These are phyloP conservation scores for Ceuthmochares aereus DNA, from an alignment of 2,113 vertebrate genomes.

Conservation along the genomic window DNA sequence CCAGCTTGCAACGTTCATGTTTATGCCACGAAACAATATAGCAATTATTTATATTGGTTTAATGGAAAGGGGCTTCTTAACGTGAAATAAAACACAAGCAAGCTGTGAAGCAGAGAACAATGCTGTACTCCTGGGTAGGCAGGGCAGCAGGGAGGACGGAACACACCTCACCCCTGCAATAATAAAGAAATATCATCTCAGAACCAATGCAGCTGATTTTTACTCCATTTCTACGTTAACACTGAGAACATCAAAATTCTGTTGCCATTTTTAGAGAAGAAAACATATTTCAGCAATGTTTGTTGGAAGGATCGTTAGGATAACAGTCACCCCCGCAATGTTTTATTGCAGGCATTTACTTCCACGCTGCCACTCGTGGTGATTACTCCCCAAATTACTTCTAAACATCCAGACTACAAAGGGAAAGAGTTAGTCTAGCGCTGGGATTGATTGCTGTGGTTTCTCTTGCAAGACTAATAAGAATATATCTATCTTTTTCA, in stretches of 20 bases:
- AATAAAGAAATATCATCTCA: not conserved
- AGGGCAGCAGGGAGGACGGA: not conserved
- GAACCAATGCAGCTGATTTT: not conserved
- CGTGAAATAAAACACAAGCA: not conserved
- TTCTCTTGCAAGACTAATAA: slow-evolving; percentile 35
- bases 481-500: not conserved
- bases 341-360: slow-evolving; percentile 53
- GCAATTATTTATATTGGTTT: slow-evolving; percentile 42
- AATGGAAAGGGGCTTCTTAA: not conserved
- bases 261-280: slow-evolving; percentile 39
- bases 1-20: not conserved
- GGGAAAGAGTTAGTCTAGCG: not conserved
- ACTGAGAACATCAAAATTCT: not conserved
- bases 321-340: slow-evolving; percentile 45
- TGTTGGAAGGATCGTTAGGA: slow-evolving; percentile 32
- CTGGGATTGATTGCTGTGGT: slow-evolving; percentile 26
- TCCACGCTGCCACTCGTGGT: not conserved
- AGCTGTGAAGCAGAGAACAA: not conserved
- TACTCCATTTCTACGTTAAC: not conserved
- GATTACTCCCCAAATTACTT: slow-evolving; percentile 50
- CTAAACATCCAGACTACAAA: slow-evolving; percentile 16
- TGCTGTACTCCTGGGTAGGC: not conserved
- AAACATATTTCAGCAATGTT: slow-evolving; percentile 31
- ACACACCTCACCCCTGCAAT: not conserved
- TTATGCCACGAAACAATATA: not conserved